Evolutionary conservation across 2,113 vertebrate genomes (phyloP).

Genomic region (Paradoxurus hermaphroditus): DNA sequence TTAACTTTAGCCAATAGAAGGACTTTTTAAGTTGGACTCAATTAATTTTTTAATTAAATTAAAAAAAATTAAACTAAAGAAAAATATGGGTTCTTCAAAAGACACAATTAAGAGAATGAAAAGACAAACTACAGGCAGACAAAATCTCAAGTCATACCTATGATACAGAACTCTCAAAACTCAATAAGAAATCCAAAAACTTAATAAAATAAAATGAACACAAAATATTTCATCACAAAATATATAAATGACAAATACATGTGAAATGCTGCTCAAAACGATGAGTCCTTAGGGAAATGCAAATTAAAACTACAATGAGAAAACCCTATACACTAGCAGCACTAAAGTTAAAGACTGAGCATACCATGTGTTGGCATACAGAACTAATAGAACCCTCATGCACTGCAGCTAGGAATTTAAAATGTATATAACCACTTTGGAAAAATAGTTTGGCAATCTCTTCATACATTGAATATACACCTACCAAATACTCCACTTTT

Average conservation of each 20-base stretch:
- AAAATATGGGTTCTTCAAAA: background rate
- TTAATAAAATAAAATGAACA: background rate
- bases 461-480: background rate
- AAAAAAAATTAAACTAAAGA: background rate
- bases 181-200: background rate
- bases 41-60: no score
- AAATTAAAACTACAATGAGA: background rate
- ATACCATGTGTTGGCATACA: background rate
- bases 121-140: background rate
- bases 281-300: background rate
- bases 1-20: background rate
- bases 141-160: background rate
- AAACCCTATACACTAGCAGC: background rate
- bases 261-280: background rate
- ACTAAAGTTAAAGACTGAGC: background rate
- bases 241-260: background rate
- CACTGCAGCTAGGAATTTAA: background rate
- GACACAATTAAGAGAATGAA: background rate
- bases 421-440: background rate
- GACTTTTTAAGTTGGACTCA: background rate
- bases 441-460: background rate
- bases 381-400: background rate
- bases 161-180: background rate
- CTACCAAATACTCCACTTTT: background rate
- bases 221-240: background rate